Base-by-base conservation (phyloP, 2,888 invertebrate genomes). In the Mylabris sibirica region DNA sequence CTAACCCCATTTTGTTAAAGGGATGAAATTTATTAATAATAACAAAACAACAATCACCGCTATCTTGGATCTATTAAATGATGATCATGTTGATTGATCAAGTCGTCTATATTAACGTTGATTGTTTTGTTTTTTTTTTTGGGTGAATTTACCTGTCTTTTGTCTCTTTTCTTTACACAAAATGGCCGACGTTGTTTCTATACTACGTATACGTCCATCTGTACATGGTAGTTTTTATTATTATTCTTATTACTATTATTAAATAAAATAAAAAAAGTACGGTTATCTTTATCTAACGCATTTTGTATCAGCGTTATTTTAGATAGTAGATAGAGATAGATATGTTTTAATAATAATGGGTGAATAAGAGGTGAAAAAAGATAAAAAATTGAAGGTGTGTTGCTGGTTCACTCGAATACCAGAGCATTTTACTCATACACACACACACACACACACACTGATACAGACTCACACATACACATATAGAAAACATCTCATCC, bases 331-430 rank as follows among this genome's bases (percentile, higher is more conserved):
- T 12, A 57, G 8, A 57, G 57, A 57, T 57, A 57, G 57, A 14
- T 57, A 57, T 49, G 6, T 1, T 22, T 57, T 8, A 49, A 49
- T 49, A 49, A 49, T 49, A n/a, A n/a, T n/a, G n/a, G 49, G 49
- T 49, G 20, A 49, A 49, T 44, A 44, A 44, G 41, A 41, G 14
- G 14, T 12, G 20, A 20, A 5, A 20, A 24, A 22, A 53, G 26
- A 53, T 41, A 70, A 66, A 67, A 70, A 70, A 34, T 66, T 66
- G 26, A 69, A 70, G 70, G 70, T 70, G 70, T 70, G 57, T 26
- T 57, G 70, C 70, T 70, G 65, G 41, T 64, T 64, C 57, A 57
- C 57, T 57, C 57, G 65, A 70, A 70, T 70, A 70, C 70, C 70
- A 70, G 70, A 70, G 70, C 70, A 70, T 64, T 67, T 67, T 53